Percentiles rank a stretch among this genome's conserved stretches.
Conservation (phyloP, 2,888 invertebrate genomes). For the Artemia sp. region DNA sequence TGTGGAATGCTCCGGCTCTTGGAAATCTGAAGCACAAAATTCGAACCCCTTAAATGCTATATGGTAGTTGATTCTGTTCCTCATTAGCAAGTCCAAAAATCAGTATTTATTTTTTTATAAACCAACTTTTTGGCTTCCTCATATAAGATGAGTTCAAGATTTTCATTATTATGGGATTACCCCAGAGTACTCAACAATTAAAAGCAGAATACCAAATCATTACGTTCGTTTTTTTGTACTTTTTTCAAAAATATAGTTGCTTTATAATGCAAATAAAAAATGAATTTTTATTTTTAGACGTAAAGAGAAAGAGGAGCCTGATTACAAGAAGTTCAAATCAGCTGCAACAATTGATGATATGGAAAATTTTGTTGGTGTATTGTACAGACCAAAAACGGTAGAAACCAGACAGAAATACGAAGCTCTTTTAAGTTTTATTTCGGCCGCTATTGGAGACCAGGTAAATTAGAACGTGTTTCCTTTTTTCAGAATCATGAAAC, state of each 20-base stretch:
- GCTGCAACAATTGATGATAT: constrained; percentile 67
- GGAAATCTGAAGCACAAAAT: too few species aligned
- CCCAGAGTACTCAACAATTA: too few species aligned
- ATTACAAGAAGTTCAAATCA: constrained; percentile 71
- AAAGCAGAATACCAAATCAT: constrained; percentile 8
- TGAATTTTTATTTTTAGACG: constrained; percentile 38
- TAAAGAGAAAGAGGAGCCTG: constrained; percentile 73
- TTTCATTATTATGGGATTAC: too few species aligned
- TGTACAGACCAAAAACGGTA: constrained; percentile 89
- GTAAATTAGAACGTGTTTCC: constrained; percentile 27
- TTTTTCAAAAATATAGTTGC: constrained; percentile 19
- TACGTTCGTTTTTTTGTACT: constrained; percentile 19
- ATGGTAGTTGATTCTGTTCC: too few species aligned
- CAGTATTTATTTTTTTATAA: too few species aligned
- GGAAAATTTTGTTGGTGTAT: constrained; percentile 82
- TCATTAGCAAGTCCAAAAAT: too few species aligned
- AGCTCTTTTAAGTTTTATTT: constrained; percentile 83
- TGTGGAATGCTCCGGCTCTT: too few species aligned
- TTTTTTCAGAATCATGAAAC: too few species aligned
- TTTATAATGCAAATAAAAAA: not conserved
- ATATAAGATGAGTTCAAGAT: too few species aligned
- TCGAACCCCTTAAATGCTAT: too few species aligned
- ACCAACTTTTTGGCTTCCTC: too few species aligned
- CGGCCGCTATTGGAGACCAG: constrained; percentile 84
- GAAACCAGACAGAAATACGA: constrained; percentile 96